Conservation (phyloP, 2,797 vertebrate genomes). For the Phoxinus dragarum region DNA sequence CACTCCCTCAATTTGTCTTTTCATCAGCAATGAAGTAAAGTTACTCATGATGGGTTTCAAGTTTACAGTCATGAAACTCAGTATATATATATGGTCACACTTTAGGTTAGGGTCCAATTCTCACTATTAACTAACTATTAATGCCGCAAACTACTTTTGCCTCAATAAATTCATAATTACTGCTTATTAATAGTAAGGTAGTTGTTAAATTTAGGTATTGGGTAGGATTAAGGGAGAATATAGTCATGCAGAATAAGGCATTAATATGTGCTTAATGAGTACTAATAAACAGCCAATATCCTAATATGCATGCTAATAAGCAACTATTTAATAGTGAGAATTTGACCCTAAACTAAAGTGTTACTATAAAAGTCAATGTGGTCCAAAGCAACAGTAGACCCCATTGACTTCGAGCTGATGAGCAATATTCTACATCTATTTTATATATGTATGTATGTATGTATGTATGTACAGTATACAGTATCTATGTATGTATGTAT, state of each 20-base stretch:
- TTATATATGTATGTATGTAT: too few relatives aligned
- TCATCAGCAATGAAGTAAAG: conserved; percentile 21
- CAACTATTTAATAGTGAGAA: too few relatives aligned
- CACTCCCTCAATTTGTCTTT: conserved; percentile 19
- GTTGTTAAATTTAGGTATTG: neutral
- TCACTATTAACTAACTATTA: neutral
- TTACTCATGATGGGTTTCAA: conserved; percentile 4
- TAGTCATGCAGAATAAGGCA: too few relatives aligned
- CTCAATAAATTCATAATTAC: neutral
- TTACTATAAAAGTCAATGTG: too few relatives aligned
- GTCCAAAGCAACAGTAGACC: too few relatives aligned
- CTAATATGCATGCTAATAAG: neutral
- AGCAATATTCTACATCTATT: too few relatives aligned
- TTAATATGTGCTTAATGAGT: neutral
- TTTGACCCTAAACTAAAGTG: too few relatives aligned
- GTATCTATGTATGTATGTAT: too few relatives aligned
- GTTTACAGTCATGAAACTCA: neutral
- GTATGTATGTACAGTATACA: too few relatives aligned
- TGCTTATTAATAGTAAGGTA: neutral
- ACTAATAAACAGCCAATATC: neutral
- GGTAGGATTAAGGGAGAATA: neutral
- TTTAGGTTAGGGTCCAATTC: neutral
- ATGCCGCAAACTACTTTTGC: neutral
- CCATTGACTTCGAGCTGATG: too few relatives aligned
- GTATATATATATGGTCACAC: neutral